Evolutionary conservation across 37 sponge, comb jelly and placozoan genomes (phyloP).

Genomic region (Tethya wilhelma): DNA sequence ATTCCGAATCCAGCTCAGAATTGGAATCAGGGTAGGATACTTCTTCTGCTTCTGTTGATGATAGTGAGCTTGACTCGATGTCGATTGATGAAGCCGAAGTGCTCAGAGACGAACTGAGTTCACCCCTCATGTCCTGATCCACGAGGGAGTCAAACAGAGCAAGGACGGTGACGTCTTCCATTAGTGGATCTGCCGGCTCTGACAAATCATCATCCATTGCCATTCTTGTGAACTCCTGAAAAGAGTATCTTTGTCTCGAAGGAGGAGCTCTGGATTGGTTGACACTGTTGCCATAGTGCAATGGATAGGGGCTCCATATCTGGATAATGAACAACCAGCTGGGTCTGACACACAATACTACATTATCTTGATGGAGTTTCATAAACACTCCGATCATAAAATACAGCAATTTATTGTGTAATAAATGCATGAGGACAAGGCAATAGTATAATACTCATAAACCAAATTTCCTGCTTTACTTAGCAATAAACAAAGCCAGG

Average conservation of each 20-base stretch:
- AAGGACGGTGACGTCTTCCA: constrained; percentile 51
- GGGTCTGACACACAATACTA: too few relatives aligned
- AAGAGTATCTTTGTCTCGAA: constrained; percentile 30
- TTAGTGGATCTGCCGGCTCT: constrained; percentile 16
- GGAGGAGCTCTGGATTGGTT: constrained; percentile 34
- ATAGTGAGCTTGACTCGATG: not conserved
- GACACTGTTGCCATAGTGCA: not conserved
- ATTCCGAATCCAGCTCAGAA: too few relatives aligned
- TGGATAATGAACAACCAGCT: not conserved
- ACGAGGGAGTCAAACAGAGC: constrained; percentile 69
- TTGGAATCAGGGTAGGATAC: not conserved
- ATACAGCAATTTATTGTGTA: too few relatives aligned
- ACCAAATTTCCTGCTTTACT: too few relatives aligned
- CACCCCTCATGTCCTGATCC: not conserved
- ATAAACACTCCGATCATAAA: too few relatives aligned
- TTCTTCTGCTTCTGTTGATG: not conserved
- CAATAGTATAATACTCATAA: too few relatives aligned
- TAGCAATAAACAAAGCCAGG: too few relatives aligned
- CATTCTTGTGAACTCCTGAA: not conserved
- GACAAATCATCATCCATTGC: not conserved
- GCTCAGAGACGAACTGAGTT: not conserved
- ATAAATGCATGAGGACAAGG: too few relatives aligned
- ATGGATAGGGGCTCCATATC: constrained; percentile 46
- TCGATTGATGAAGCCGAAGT: not conserved
- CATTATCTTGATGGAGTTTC: too few relatives aligned